phyloP scores from a whole-genome alignment of 2,113 vertebrate genomes.

The Mustela nigripes region DNA sequence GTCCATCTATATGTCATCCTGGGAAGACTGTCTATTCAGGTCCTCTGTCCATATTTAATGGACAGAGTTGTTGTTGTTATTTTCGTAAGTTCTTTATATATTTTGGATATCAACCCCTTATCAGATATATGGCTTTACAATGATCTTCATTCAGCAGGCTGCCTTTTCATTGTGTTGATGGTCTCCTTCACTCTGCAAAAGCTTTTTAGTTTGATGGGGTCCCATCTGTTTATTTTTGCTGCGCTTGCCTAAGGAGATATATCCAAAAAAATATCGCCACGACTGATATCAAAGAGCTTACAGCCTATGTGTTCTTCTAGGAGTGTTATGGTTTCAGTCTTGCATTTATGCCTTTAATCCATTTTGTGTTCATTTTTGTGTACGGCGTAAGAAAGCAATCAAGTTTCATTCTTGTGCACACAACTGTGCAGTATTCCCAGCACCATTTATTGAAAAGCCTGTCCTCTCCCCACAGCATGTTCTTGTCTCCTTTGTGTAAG shows the following conservation, averaged over 20 bases:
- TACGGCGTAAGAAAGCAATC: not conserved
- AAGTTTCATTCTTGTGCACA: not conserved
- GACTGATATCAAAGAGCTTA: not conserved
- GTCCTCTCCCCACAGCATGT: not conserved
- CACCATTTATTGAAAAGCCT: not conserved
- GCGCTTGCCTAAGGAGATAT: not conserved
- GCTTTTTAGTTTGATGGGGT: not conserved
- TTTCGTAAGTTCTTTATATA: not conserved
- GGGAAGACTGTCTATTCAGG: not conserved
- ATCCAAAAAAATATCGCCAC: not conserved
- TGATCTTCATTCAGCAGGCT: not conserved
- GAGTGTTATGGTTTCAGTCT: not conserved
- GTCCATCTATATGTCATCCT: not conserved
- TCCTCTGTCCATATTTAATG: not conserved
- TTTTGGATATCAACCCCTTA: not conserved
- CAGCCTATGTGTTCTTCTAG: not conserved
- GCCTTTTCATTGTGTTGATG: not conserved
- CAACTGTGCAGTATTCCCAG: not conserved
- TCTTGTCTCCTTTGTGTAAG: not conserved
- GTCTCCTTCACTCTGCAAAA: not conserved
- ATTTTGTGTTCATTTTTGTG: not conserved
- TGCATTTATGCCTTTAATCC: not conserved
- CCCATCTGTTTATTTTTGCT: not conserved
- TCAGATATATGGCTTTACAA: not conserved
- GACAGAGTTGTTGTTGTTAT: not conserved